Evolutionary conservation across 1,140 invertebrate genomes (phyloP), one percentile per base, ranked within the genome.

Genomic region (Macrostomum lignano): DNA sequence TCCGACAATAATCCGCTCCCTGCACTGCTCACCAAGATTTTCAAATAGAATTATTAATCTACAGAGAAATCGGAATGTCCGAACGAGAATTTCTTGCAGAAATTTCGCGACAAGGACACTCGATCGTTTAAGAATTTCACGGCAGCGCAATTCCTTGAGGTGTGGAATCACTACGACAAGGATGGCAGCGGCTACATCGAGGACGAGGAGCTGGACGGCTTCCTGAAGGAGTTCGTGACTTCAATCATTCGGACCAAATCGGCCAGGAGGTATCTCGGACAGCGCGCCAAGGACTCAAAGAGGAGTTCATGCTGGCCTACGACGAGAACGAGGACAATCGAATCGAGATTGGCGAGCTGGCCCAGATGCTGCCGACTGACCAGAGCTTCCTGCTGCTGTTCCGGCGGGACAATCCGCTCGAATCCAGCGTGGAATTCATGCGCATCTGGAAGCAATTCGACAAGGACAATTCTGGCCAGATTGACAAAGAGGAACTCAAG

Each of bases 401-500:
- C 61, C 65, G 75, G 44, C 76, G 77, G 48, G 74, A 78, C 51
- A 78, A 78, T 56, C 74, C 74, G 5, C 54, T 79, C 33, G 74
- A 78, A 44, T 77, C 73, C 7, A 75, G 72, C 49, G 74, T 78
- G 21, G 74, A 79, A 55, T 79, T 79, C 51, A 79, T 79, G 74
- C 77, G 77, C 15, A 30, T 31, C 20, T 86, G 78, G 78, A 60
- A 74, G 38, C 71, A 81, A 55, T 84, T 82, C 52, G 79, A 86
- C 46, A 72, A 68, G 2, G 78, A 86, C 49, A 72, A 73, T 34
- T 79, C 74, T 46, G 78, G 78, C 14, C 84, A 73, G 52, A 84
- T 86, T 35, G 78, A 86, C 51, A 76, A 76, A 5, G 76, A 86
- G 47, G 78, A 86, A 59, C 57, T 86, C 1, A 84, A 82, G 66